Base-by-base conservation (phyloP, 2,113 vertebrate species). In the Ramphastos sulfuratus region DNA sequence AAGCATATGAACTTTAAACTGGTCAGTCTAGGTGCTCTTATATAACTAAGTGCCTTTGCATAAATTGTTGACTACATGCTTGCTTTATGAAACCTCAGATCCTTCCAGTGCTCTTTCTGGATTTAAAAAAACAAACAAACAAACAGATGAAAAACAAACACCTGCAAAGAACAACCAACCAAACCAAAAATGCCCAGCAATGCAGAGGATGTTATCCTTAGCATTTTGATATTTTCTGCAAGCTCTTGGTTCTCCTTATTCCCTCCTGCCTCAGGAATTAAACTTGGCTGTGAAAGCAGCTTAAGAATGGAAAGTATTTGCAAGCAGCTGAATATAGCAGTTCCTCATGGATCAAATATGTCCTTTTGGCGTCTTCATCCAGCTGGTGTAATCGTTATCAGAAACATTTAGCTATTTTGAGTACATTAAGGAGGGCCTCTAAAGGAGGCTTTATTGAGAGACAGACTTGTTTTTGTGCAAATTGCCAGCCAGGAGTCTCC, bases 361-460 rank as follows among this genome's bases (percentile, higher is more conserved):
- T 75, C 37, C 37, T 93, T 92, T 71, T 88, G 93, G 76, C 77
- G 96, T 97, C 98, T 94, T 97, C 69, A 74, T 59, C 52, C 23
- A 81, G 27, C 60, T 37, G 72, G 35, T 16, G 30, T 64, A 74
- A 0, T 24, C 44, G 60, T 54, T 96, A 93, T 81, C 92, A 96
- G 69, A 77, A 91, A 91, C 1, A 42, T 37, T 89, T 64, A n/a
- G 67, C 56, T 96, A 90, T 94, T 95, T 67, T 82, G 64, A 83
- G 69, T 71, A 82, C 73, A 69, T 30, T 33, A 59, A 87, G 87
- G 79, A 94, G 72, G 48, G 35, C 50, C 39, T 94, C 80, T 67
- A 74, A 33, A 63, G 82, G 28, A 56, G 85, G 90, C 42, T 89
- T 89, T 85, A 59, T 2, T 60, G 64, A 87, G 79, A 85, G 55